Percentiles rank a stretch among this genome's conserved stretches.
phyloP scores from a whole-genome alignment of 2,797 vertebrate species.

The Hemitrygon akajei region DNA sequence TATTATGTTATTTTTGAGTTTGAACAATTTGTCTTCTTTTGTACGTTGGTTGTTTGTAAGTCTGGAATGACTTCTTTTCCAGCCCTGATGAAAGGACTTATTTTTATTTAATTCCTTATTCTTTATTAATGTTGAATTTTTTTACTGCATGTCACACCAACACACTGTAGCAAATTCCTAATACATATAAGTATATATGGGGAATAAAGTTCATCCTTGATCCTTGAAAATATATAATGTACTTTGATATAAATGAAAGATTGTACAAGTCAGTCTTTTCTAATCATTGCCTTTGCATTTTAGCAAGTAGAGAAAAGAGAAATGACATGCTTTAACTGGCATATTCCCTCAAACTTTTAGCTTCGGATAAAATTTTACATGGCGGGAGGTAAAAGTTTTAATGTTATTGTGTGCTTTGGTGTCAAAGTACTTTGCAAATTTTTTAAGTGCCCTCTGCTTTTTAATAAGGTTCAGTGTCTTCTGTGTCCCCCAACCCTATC shows the following conservation, averaged over 20 bases:
- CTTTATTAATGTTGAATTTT: too few relatives aligned
- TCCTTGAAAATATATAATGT: conserved; percentile 30
- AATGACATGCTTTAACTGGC: not conserved
- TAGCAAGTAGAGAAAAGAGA: not conserved
- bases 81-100: too few relatives aligned
- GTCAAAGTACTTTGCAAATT: conserved; percentile 45
- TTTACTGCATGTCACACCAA: too few relatives aligned
- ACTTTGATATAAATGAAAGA: conserved; percentile 41
- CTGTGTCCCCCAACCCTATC: conserved; percentile 45
- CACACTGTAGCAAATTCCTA: too few relatives aligned
- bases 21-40: too few relatives aligned
- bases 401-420: not conserved
- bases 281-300: not conserved
- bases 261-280: conserved; percentile 38
- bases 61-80: too few relatives aligned
- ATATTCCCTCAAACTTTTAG: not conserved
- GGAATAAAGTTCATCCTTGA: too few relatives aligned
- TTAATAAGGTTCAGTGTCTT: not conserved
- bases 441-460: conserved; percentile 39
- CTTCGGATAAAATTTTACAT: not conserved
- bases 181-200: too few relatives aligned
- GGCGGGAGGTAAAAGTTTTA: not conserved
- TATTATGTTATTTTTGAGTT: too few relatives aligned
- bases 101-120: too few relatives aligned
- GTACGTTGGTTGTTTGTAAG: too few relatives aligned